These are phyloP conservation scores for Araneus ventricosus DNA, from an alignment of 1,140 invertebrate genomes.

Conservation along the genomic window DNA sequence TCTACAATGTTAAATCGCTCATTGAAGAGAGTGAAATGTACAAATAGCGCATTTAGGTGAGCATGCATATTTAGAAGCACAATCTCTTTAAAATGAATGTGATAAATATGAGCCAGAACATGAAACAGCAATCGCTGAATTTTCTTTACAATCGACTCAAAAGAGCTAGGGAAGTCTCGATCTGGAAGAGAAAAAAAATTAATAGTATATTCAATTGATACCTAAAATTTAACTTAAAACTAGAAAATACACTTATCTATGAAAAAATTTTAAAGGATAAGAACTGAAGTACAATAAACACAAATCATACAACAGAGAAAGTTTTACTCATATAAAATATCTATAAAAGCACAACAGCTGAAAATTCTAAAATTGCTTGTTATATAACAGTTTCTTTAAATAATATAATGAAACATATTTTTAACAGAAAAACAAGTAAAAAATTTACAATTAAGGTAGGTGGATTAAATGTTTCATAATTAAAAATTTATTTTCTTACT, in stretches of 20 bases:
- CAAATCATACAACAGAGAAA: too few species aligned
- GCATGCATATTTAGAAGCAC: constrained; percentile 94
- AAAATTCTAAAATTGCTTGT: too few species aligned
- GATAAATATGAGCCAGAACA: constrained; percentile 98
- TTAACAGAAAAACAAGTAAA: too few species aligned
- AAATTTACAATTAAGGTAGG: too few species aligned
- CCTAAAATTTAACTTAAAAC: too few species aligned
- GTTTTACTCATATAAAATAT: too few species aligned
- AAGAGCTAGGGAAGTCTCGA: constrained; percentile 95
- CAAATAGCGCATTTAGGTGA: constrained; percentile 97
- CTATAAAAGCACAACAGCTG: too few species aligned
- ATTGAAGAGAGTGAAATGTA: constrained; percentile 94
- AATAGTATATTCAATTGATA: not conserved
- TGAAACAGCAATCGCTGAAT: constrained; percentile 98
- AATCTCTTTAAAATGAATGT: constrained; percentile 97
- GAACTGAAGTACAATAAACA: not conserved
- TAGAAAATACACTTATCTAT: too few species aligned
- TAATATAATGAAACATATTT: too few species aligned
- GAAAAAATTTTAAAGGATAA: not conserved
- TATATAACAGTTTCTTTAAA: too few species aligned
- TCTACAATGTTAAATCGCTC: constrained; percentile 93
- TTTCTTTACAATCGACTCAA: constrained; percentile 96
- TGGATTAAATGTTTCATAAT: too few species aligned
- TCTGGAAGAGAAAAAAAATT: constrained; percentile 83
- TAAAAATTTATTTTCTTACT: too few species aligned